Evolutionary conservation across 2,888 invertebrate species (phyloP).

Genomic region (Eretmocerus hayati): DNA sequence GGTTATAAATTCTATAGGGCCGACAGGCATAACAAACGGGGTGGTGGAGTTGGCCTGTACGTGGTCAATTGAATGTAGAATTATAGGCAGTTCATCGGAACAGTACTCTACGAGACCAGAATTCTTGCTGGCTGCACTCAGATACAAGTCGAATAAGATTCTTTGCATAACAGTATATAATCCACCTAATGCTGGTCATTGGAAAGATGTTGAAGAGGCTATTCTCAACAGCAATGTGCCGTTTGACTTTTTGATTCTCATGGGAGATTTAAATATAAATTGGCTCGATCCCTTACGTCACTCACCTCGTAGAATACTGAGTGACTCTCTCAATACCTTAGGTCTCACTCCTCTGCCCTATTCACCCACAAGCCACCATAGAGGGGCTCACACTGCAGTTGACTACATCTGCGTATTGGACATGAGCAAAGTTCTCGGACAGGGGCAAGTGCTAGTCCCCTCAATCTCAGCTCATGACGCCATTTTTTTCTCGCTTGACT

Average conservation of each 20-base stretch:
- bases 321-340: background rate
- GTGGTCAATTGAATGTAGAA: background rate
- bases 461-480: background rate
- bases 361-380: background rate
- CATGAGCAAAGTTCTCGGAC: background rate
- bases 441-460: background rate
- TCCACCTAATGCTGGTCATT: background rate
- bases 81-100: background rate
- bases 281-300: background rate
- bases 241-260: background rate
- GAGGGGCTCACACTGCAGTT: background rate
- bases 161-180: background rate
- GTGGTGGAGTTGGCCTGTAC: background rate
- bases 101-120: background rate
- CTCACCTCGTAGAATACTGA: background rate
- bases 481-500: background rate
- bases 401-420: background rate
- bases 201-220: background rate
- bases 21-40: background rate
- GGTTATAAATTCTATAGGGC: background rate
- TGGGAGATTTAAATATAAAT: background rate
- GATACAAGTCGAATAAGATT: background rate
- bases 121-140: background rate
- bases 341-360: background rate
- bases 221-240: background rate